A percentile compares a stretch with the other conserved stretches of the same genome.
Conservation (phyloP, 2,113 vertebrate species). For the Aspidoscelis tigris region DNA sequence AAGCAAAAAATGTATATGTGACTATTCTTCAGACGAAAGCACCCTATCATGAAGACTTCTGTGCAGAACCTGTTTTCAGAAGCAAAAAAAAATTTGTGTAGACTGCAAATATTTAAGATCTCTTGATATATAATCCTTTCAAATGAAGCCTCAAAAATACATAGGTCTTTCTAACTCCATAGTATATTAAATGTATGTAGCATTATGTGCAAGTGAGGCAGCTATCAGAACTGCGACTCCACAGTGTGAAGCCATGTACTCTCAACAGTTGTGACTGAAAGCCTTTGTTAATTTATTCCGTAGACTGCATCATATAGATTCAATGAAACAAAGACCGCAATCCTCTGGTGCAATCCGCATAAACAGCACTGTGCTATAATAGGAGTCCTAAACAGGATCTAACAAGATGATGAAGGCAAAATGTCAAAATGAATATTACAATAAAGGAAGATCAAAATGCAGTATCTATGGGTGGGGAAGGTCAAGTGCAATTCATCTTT, state of each 20-base stretch:
- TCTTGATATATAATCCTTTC: no score
- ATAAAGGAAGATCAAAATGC: neutral
- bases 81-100: no score
- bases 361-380: neutral
- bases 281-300: neutral
- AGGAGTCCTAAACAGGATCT: neutral
- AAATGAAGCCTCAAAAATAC: no score
- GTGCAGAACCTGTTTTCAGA: no score
- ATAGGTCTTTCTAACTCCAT: no score
- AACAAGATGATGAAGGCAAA: neutral
- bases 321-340: neutral
- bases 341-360: neutral
- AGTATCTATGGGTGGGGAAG: neutral
- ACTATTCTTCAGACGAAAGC: no score
- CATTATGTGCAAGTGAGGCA: constrained; percentile 33
- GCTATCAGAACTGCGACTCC: constrained; percentile 6
- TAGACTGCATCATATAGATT: neutral
- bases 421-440: neutral
- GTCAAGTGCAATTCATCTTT: neutral
- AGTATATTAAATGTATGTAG: no score
- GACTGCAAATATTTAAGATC: no score
- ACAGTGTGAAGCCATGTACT: constrained; percentile 10
- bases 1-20: no score
- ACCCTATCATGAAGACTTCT: no score
- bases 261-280: constrained; percentile 22